phyloP scores from a whole-genome alignment of 2,888 invertebrate species.

The Nycteola revayana region DNA sequence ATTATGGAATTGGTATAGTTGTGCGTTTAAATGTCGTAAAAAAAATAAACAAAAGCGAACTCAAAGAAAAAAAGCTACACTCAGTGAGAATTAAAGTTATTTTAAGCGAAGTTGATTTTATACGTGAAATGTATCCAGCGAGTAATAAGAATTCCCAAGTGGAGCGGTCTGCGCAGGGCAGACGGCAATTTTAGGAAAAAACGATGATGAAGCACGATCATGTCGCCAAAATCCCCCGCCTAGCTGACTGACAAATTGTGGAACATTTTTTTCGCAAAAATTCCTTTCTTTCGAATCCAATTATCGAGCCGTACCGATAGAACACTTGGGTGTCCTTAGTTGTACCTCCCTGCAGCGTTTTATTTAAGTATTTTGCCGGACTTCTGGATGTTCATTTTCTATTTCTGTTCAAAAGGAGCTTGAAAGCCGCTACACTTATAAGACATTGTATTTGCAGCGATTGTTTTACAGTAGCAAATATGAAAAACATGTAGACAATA shows the following conservation, averaged over 20 bases:
- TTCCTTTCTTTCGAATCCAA: conserved; percentile 67
- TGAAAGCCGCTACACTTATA: conserved; percentile 23
- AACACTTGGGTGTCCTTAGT: conserved; percentile 47
- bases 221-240: conserved; percentile 58
- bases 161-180: conserved; percentile 43
- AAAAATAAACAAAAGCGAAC: conserved; percentile 66
- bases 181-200: conserved; percentile 63
- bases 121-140: conserved; percentile 59
- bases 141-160: conserved; percentile 68
- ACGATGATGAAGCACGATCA: conserved; percentile 75
- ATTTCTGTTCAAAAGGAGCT: conserved; percentile 19
- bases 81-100: conserved; percentile 70
- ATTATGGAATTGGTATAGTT: too few species aligned
- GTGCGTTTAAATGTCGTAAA: conserved; percentile 60
- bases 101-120: conserved; percentile 62
- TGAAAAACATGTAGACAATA: conserved; percentile 46
- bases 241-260: conserved; percentile 71
- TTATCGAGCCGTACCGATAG: conserved; percentile 62
- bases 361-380: conserved; percentile 47
- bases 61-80: conserved; percentile 65
- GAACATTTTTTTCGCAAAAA: conserved; percentile 70
- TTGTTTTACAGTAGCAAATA: conserved; percentile 45
- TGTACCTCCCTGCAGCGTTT: conserved; percentile 36
- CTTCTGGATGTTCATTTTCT: conserved; percentile 41
- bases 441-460: conserved; percentile 41